phyloP scores from a whole-genome alignment of 23 tunicate species.

The Botrylloides violaceus region DNA sequence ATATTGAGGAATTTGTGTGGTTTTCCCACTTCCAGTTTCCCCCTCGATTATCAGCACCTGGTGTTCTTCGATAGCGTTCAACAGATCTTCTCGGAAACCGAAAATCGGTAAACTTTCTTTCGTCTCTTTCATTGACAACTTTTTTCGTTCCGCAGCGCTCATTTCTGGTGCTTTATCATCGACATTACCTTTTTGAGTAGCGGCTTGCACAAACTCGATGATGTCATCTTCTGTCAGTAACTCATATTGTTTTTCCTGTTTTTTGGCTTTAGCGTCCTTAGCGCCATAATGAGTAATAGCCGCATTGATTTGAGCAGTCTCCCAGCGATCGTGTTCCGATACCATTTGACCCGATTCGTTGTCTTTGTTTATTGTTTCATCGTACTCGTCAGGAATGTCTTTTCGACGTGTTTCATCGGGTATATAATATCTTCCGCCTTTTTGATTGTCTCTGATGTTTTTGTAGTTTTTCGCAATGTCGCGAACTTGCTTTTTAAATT shows the following conservation, averaged over 20 bases:
- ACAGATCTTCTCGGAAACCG: conserved; percentile 70
- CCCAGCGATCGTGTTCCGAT: conserved; percentile 89
- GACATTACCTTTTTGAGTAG: conserved; percentile 76
- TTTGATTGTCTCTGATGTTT: conserved; percentile 58
- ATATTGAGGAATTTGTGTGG: conserved; percentile 98
- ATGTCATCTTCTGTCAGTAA: conserved; percentile 92
- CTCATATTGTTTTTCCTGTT: conserved; percentile 64
- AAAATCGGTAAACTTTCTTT: conserved; percentile 80
- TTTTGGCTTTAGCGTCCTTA: conserved; percentile 40
- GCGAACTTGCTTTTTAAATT: conserved; percentile 69
- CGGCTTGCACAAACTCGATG: conserved; percentile 95
- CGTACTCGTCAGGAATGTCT: conserved; percentile 81
- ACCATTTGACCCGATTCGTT: conserved; percentile 3
- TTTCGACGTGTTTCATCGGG: conserved; percentile 74
- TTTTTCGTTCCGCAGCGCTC: conserved; percentile 56
- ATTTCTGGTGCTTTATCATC: conserved; percentile 36
- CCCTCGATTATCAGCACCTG: conserved; percentile 97
- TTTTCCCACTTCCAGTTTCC: conserved; percentile 95
- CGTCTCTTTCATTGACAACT: conserved; percentile 64
- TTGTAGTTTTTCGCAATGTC: conserved; percentile 76
- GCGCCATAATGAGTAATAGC: conserved; percentile 81
- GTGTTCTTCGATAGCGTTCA: conserved; percentile 83
- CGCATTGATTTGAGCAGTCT: conserved; percentile 69
- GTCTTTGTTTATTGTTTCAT: conserved; percentile 29
- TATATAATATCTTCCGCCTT: conserved; percentile 72